Evolutionary conservation across 1,140 invertebrate species (phyloP).

Genomic region (Brevipalpus yothersi): DNA sequence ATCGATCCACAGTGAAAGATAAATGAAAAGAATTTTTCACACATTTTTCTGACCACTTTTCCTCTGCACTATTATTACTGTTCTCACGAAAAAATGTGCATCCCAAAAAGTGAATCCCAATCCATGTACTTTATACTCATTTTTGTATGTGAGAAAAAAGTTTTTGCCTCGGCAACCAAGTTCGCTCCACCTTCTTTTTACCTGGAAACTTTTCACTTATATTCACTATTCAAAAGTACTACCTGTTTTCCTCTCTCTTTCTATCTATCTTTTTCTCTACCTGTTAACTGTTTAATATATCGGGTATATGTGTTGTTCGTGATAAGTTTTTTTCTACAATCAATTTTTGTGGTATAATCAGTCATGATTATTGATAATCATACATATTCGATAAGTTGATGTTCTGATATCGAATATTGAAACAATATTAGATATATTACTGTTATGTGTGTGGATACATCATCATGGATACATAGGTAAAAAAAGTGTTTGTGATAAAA

Average conservation of each 20-base stretch:
- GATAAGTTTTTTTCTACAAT: background rate
- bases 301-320: background rate
- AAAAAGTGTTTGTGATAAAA: background rate
- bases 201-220: background rate
- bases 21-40: too few relatives aligned
- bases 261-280: background rate
- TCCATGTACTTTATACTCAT: too few relatives aligned
- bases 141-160: too few relatives aligned
- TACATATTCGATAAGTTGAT: background rate
- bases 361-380: background rate
- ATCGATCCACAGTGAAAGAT: too few relatives aligned
- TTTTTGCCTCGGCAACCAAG: background rate
- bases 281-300: background rate
- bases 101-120: too few relatives aligned
- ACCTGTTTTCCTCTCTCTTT: background rate
- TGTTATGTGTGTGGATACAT: background rate
- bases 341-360: background rate
- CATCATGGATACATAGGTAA: background rate
- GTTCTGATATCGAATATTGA: background rate
- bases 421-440: background rate
- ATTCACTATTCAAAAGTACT: background rate
- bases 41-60: too few relatives aligned
- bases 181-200: background rate
- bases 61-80: too few relatives aligned
- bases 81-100: too few relatives aligned